These are phyloP conservation scores for Cephus pygmeus DNA, from an alignment of 2,888 invertebrate species.

Conservation along the genomic window DNA sequence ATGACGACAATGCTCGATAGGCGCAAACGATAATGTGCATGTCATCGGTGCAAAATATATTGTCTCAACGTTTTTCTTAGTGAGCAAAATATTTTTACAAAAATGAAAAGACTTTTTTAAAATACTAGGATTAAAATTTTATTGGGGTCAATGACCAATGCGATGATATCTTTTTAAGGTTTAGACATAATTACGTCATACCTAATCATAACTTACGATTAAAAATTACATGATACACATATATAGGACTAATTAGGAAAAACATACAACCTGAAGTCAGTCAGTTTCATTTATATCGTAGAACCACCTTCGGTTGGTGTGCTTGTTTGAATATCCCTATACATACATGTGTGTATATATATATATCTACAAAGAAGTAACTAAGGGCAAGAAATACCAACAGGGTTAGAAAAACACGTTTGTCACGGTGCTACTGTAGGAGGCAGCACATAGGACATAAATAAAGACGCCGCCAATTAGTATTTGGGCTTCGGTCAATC, in stretches of 20 bases:
- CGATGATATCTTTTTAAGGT: not conserved
- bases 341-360: not conserved
- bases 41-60: no score
- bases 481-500: constrained; percentile 23
- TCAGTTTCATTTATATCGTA: not conserved
- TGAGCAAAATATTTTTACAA: not conserved
- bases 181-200: not conserved
- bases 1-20: no score
- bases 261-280: not conserved
- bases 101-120: not conserved
- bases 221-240: not conserved
- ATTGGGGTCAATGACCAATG: not conserved
- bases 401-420: not conserved
- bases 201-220: not conserved
- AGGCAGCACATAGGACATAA: constrained; percentile 36
- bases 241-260: not conserved
- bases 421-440: constrained; percentile 32
- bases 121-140: not conserved
- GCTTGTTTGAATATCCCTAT: not conserved
- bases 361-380: not conserved
- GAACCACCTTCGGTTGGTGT: not conserved
- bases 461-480: constrained; percentile 44
- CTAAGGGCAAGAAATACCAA: constrained; percentile 10
- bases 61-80: no score
- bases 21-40: no score